Evolutionary conservation across 2,888 invertebrate genomes (phyloP).

Genomic region (Raillietiella orientalis): DNA sequence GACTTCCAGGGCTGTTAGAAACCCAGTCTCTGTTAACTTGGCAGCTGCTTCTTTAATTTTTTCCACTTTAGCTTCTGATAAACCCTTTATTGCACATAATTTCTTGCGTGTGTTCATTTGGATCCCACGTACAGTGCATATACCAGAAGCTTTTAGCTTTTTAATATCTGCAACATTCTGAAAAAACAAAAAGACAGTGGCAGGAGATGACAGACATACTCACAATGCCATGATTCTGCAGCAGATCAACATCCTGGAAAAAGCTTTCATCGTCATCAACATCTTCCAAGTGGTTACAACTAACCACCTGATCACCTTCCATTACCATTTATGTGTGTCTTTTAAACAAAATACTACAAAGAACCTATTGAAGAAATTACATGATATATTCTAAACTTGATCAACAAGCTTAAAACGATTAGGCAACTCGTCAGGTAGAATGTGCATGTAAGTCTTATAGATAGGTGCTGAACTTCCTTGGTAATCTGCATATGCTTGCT

Average conservation of each 20-base stretch:
- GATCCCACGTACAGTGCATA: constrained; percentile 45
- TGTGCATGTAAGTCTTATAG: too few species aligned
- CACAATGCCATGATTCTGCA: constrained; percentile 22
- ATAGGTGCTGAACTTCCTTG: too few species aligned
- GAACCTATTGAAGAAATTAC: too few species aligned
- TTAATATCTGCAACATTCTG: constrained; percentile 36
- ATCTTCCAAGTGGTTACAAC: constrained; percentile 2
- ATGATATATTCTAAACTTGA: too few species aligned
- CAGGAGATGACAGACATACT: constrained; percentile 9
- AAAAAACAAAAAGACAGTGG: constrained; percentile 3
- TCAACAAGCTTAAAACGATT: too few species aligned
- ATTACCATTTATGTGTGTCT: too few species aligned
- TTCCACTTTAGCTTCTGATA: constrained; percentile 39
- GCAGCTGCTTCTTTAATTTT: constrained; percentile 39
- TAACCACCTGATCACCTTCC: too few species aligned
- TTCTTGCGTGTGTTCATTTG: constrained; percentile 44
- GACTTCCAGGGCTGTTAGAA: constrained; percentile 39
- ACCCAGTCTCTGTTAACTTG: constrained; percentile 19
- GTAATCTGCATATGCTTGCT: too few species aligned
- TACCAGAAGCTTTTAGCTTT: constrained; percentile 35
- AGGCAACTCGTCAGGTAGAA: too few species aligned
- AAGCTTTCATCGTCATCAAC: constrained; percentile 28
- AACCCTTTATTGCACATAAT: constrained; percentile 33
- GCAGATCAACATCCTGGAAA: constrained; percentile 37
- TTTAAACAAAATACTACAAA: too few species aligned